Evolutionary conservation across 2,888 invertebrate species (phyloP).

Genomic region (Brachyopa scutellaris): DNA sequence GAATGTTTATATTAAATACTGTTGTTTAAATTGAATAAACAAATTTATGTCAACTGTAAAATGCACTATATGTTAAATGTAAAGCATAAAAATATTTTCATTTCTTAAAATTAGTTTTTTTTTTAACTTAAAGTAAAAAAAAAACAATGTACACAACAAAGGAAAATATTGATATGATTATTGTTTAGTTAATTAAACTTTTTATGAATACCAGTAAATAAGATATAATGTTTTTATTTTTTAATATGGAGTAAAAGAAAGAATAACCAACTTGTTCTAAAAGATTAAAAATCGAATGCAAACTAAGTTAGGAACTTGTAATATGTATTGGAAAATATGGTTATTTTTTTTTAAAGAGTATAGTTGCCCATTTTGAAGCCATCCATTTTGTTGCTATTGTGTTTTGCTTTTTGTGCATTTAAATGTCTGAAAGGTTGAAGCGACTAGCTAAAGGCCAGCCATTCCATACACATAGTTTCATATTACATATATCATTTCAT

Average conservation of each 20-base stretch:
- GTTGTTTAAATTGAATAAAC: conserved; percentile 56
- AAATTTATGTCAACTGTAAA: conserved; percentile 60
- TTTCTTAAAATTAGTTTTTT: conserved; percentile 34
- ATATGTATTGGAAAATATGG: conserved; percentile 10
- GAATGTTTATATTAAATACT: conserved; percentile 60
- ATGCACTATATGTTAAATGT: conserved; percentile 69
- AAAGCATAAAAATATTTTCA: conserved; percentile 50
- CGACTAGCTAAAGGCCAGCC: neutral
- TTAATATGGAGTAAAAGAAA: conserved; percentile 22
- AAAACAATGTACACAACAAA: conserved; percentile 51
- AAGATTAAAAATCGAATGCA: conserved; percentile 16
- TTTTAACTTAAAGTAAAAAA: conserved; percentile 44
- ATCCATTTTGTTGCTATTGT: conserved; percentile 52
- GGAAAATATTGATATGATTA: conserved; percentile 38
- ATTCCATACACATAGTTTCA: neutral
- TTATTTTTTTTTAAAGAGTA: conserved; percentile 6
- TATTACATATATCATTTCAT: neutral
- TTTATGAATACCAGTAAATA: conserved; percentile 58
- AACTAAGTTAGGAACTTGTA: conserved; percentile 21
- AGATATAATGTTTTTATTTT: conserved; percentile 58
- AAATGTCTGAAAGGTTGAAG: neutral
- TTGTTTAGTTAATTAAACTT: conserved; percentile 65
- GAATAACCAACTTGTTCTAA: conserved; percentile 32
- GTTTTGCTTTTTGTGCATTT: conserved; percentile 24
- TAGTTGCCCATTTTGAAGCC: conserved; percentile 46